Conservation (phyloP, 1,140 invertebrate species). For the Zaprionus tsacasi region DNA sequence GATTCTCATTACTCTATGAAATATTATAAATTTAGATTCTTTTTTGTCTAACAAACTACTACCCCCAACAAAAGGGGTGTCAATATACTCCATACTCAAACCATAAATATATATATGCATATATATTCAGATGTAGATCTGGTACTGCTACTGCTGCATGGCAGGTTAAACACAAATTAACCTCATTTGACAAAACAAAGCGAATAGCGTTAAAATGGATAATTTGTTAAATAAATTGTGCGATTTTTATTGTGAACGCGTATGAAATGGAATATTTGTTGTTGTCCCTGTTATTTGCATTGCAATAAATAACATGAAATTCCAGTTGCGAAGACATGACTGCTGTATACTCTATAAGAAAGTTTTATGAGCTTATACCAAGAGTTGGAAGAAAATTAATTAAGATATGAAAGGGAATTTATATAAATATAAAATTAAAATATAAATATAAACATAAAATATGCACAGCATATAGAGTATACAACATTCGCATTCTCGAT, state of each 20-base stretch:
- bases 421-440: neutral
- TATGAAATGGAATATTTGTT: slow-evolving; percentile 53
- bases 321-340: slow-evolving; percentile 55
- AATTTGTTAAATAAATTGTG: slow-evolving; percentile 84
- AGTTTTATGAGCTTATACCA: too few species aligned
- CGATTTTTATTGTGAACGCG: slow-evolving; percentile 65
- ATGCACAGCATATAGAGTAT: too few species aligned
- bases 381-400: too few species aligned
- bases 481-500: neutral
- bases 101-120: neutral
- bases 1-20: too few species aligned
- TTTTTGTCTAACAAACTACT: neutral
- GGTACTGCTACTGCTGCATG: slow-evolving; percentile 10
- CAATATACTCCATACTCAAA: neutral
- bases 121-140: slow-evolving; percentile 6
- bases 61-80: neutral
- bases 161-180: slow-evolving; percentile 83
- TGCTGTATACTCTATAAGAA: neutral
- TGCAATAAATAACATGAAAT: slow-evolving; percentile 72
- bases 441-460: too few species aligned
- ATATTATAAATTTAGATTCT: too few species aligned
- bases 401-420: neutral
- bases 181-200: slow-evolving; percentile 84
- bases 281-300: slow-evolving; percentile 69
- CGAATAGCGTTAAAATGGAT: slow-evolving; percentile 78